These are phyloP conservation scores for Pachycephala philippinensis DNA, from an alignment of 2,113 vertebrate species.

Conservation along the genomic window DNA sequence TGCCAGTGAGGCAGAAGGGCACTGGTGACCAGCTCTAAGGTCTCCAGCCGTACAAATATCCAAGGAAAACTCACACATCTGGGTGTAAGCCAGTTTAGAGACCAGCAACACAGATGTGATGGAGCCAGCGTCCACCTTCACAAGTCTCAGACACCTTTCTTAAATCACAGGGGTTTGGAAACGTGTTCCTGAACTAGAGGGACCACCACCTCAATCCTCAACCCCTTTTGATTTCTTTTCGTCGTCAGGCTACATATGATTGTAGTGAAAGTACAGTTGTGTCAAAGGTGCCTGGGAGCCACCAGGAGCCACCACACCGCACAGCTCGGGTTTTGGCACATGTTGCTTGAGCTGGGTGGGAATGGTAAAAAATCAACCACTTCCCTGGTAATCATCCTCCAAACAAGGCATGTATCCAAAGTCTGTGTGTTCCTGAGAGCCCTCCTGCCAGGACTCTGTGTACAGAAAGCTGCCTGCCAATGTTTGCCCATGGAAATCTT, in stretches of 20 bases:
- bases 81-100: background rate
- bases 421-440: accelerated
- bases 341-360: accelerated
- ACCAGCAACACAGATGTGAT: background rate
- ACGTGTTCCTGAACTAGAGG: accelerated
- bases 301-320: accelerated
- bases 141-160: background rate
- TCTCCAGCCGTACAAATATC: background rate
- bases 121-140: background rate
- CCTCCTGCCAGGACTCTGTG: background rate
- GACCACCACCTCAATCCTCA: background rate
- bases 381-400: background rate
- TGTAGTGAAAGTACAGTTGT: background rate
- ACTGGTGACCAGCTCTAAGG: accelerated
- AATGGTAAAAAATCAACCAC: background rate
- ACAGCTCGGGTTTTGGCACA: accelerated
- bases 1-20: background rate
- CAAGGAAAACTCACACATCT: background rate
- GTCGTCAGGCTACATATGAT: background rate
- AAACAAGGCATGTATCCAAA: background rate
- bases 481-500: background rate
- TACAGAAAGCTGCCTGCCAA: background rate
- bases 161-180: background rate
- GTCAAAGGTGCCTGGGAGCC: background rate
- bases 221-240: too few species aligned